Percentiles rank a stretch among this genome's conserved stretches.
These are phyloP conservation scores for Ibidorhyncha struthersii DNA, from an alignment of 2,113 vertebrate genomes.

Conservation along the genomic window DNA sequence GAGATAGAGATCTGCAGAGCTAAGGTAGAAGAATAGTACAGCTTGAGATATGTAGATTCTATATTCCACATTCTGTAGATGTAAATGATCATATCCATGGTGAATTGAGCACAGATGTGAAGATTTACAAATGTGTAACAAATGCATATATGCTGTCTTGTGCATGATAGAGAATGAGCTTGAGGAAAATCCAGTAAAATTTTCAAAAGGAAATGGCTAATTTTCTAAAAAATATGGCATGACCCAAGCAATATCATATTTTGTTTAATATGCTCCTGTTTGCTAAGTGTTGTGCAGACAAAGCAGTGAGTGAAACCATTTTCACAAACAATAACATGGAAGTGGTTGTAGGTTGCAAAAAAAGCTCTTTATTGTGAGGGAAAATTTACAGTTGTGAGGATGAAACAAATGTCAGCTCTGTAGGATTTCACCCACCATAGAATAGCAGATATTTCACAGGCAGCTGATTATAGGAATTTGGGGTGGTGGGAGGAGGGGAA, in stretches of 20 bases:
- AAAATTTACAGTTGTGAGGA: background rate
- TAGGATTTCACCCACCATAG: background rate
- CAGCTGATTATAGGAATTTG: background rate
- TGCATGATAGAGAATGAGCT: background rate
- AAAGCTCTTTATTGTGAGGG: background rate
- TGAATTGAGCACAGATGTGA: background rate
- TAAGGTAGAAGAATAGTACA: background rate
- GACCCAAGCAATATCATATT: background rate
- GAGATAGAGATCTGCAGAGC: background rate
- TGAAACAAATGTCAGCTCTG: background rate
- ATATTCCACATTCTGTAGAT: background rate
- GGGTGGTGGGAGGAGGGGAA: rapidly evolving
- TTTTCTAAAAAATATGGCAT: background rate
- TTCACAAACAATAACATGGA: background rate
- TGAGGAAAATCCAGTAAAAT: background rate
- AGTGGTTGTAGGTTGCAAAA: background rate
- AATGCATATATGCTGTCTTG: background rate
- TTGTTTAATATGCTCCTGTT: background rate
- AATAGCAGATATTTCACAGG: background rate
- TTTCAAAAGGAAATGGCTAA: background rate
- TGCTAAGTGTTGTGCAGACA: background rate
- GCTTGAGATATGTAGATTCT: background rate
- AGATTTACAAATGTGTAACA: background rate
- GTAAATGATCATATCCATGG: background rate
- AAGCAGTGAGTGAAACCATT: background rate